Evolutionary conservation across 2,888 invertebrate genomes (phyloP).

Genomic region (Brenthis hecate): DNA sequence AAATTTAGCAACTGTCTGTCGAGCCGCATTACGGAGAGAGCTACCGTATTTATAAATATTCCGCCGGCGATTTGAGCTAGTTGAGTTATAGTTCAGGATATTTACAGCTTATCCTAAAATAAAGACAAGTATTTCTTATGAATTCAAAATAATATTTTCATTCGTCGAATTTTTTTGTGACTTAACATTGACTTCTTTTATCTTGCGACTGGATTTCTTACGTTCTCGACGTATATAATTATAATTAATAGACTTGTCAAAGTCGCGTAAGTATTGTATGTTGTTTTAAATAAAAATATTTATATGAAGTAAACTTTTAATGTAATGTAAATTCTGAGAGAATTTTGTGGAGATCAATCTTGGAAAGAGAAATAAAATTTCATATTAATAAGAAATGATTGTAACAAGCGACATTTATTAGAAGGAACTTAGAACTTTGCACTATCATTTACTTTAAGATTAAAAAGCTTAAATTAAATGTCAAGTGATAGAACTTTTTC

Average conservation of each 20-base stretch:
- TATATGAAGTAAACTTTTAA: background rate
- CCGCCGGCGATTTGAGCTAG: slow-evolving; percentile 62
- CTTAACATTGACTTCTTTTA: slow-evolving; percentile 15
- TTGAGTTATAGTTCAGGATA: slow-evolving; percentile 66
- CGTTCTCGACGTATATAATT: slow-evolving; percentile 6
- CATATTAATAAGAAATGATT: too few relatives aligned
- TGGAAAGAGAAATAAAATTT: too few relatives aligned
- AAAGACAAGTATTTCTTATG: slow-evolving; percentile 43
- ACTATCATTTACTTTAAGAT: too few relatives aligned
- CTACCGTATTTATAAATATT: slow-evolving; percentile 78
- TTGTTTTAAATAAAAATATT: slow-evolving; percentile 12
- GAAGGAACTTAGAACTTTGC: too few relatives aligned
- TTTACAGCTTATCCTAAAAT: slow-evolving; percentile 60
- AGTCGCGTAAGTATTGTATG: slow-evolving; percentile 4
- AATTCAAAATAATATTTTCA: slow-evolving; percentile 29
- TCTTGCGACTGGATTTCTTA: slow-evolving; percentile 16
- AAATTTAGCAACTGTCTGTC: slow-evolving; percentile 81
- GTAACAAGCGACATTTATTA: too few relatives aligned
- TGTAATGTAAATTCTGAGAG: too few relatives aligned
- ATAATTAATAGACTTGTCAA: slow-evolving; percentile 14
- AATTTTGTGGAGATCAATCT: too few relatives aligned
- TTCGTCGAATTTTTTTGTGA: slow-evolving; percentile 25
- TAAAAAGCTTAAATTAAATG: too few relatives aligned
- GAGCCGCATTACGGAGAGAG: slow-evolving; percentile 68
- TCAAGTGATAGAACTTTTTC: background rate